These are phyloP conservation scores for Enchytraeus crypticus DNA, from an alignment of 2,888 invertebrate species.

Conservation along the genomic window DNA sequence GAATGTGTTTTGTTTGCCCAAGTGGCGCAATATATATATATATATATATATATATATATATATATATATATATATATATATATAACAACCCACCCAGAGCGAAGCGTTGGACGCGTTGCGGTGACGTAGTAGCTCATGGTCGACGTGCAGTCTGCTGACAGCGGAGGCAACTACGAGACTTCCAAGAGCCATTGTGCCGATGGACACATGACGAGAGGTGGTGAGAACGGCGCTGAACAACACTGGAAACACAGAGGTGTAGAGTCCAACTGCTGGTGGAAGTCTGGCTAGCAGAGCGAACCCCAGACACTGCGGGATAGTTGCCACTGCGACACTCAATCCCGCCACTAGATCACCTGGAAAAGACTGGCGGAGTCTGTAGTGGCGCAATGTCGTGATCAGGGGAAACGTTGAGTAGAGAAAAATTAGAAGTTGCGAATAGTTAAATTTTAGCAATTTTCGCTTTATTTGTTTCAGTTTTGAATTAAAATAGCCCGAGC, in stretches of 20 bases:
- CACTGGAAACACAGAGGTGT: constrained; percentile 41
- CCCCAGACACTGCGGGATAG: constrained; percentile 41
- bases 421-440: no score
- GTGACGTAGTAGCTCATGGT: no score
- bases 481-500: no score
- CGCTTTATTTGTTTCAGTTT: no score
- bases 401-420: constrained; percentile 37
- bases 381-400: constrained; percentile 35
- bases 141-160: constrained; percentile 32
- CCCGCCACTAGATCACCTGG: constrained; percentile 39
- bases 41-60: no score
- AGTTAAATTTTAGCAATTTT: no score
- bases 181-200: constrained; percentile 42
- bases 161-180: constrained; percentile 8
- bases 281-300: constrained; percentile 28
- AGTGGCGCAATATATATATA: no score
- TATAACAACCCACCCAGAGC: no score
- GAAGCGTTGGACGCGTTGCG: no score
- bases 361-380: constrained; percentile 34
- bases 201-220: constrained; percentile 29
- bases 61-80: no score
- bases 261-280: constrained; percentile 38
- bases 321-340: constrained; percentile 39
- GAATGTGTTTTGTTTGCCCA: no score
- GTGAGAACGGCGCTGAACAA: constrained; percentile 37